phyloP scores from a whole-genome alignment of 2,113 vertebrate genomes.

The Psittacara wagleri region DNA sequence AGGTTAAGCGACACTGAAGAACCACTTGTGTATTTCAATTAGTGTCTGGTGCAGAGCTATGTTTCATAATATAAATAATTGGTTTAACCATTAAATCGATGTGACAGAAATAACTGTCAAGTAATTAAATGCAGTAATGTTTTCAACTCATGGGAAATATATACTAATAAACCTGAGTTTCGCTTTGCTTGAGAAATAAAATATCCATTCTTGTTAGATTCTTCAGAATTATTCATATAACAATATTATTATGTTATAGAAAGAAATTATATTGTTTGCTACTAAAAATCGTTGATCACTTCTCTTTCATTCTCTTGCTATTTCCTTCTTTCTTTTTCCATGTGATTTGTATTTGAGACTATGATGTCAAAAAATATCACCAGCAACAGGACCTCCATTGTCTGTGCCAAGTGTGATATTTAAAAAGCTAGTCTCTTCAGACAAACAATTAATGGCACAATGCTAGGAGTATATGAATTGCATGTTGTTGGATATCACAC shows the following conservation, averaged over 20 bases:
- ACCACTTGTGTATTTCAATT: conserved; percentile 48
- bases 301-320: not conserved
- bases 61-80: conserved; percentile 73
- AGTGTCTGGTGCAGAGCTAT: conserved; percentile 43
- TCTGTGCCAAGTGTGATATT: not conserved
- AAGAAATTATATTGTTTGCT: not conserved
- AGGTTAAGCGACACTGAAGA: conserved; percentile 7
- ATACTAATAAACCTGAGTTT: conserved; percentile 42
- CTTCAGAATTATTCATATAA: not conserved
- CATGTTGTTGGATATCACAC: not conserved
- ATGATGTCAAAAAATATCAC: not conserved
- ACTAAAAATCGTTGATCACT: not conserved
- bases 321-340: not conserved
- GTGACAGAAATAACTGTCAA: conserved; percentile 71
- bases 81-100: conserved; percentile 71
- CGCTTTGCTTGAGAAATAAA: not conserved
- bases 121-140: conserved; percentile 68
- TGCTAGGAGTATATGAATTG: not conserved
- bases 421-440: not conserved
- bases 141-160: conserved; percentile 68
- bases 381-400: not conserved
- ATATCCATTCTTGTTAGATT: not conserved
- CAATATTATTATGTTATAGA: not conserved
- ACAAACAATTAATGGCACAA: not conserved
- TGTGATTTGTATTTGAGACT: not conserved